Evolutionary conservation across 2,888 invertebrate genomes (phyloP).

Genomic region (Calameuta filiformis): DNA sequence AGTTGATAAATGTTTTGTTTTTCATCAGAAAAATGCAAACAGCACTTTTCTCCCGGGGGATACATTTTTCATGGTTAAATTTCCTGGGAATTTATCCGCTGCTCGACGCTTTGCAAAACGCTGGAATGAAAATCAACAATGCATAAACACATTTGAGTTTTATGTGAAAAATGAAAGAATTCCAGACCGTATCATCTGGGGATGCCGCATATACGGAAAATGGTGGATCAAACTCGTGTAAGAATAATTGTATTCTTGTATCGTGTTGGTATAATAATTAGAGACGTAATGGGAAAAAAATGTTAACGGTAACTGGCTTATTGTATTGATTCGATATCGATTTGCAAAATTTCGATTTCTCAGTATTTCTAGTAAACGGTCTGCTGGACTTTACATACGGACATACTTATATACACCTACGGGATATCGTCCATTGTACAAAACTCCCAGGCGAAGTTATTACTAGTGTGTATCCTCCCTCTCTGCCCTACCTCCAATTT

Average conservation of each 20-base stretch:
- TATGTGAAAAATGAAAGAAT: not conserved
- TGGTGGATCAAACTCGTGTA: not conserved
- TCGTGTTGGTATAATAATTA: not conserved
- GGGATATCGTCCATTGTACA: not conserved
- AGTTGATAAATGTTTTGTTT: not conserved
- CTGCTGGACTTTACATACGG: not conserved
- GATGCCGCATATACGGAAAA: not conserved
- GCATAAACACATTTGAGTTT: constrained; percentile 4
- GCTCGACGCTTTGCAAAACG: not conserved
- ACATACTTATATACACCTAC: not conserved
- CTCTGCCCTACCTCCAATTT: not conserved
- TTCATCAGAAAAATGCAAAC: constrained; percentile 3
- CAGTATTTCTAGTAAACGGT: not conserved
- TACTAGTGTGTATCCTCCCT: not conserved
- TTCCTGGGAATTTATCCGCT: constrained; percentile 1
- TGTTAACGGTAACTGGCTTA: not conserved
- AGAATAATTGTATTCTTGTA: not conserved
- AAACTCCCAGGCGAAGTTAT: not conserved
- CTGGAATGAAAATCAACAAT: constrained; percentile 7
- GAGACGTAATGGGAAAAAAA: not conserved
- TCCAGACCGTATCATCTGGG: not conserved
- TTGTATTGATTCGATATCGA: not conserved
- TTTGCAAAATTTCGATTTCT: not conserved
- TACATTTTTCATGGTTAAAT: not conserved
- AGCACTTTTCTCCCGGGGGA: not conserved